Base-by-base conservation (phyloP, 1,140 invertebrate species). In the Tetramorium parvispinum region DNA sequence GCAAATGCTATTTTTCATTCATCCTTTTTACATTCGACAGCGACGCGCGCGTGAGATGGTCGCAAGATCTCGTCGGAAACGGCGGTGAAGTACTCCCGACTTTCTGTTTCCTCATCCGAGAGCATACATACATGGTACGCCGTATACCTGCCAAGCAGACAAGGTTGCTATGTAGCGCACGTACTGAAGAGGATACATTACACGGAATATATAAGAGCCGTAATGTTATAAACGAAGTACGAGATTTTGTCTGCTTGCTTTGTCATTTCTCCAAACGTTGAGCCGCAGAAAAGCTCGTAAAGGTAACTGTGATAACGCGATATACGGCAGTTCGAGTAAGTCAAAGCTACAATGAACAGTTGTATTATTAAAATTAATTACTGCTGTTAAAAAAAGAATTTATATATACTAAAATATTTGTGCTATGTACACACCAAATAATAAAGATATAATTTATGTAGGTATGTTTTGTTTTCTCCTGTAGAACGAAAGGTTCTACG, bases 1-100 rank as follows among this genome's bases (percentile, higher is more conserved):
- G 76, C 65, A 91, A 86, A 91, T 77, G 71, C 88, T 77, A 89
- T 89, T 83, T 85, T 86, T 91, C 77, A 88, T 86, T 88, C 82
- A 13, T 59, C 76, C 82, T 89, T 90, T 90, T 89, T 89, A 75
- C 88, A 87, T 90, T 89, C 89, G 89, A 89, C 88, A 88, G 82
- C 46, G 55, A 73, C 51, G 66, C 71, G 66, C 46, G 57, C 59
- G 79, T 68, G 32, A 21, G 53, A 55, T 7, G 16, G 24, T 49
- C 63, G 78, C 51, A 66, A 49, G 55, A 63, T 57, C 24, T 55
- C 51, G 46, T 27, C 71, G 51, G 88, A 82, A 90, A 90, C 75
- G 70, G 27, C 27, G 86, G 75, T 59, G 87, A 86, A 71, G 76
- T 59, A 89, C 81, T 86, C 55, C 81, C 78, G 81, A 87, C 82